Base-by-base conservation (phyloP, 2,888 invertebrate genomes). In the Hetaerina titia region DNA sequence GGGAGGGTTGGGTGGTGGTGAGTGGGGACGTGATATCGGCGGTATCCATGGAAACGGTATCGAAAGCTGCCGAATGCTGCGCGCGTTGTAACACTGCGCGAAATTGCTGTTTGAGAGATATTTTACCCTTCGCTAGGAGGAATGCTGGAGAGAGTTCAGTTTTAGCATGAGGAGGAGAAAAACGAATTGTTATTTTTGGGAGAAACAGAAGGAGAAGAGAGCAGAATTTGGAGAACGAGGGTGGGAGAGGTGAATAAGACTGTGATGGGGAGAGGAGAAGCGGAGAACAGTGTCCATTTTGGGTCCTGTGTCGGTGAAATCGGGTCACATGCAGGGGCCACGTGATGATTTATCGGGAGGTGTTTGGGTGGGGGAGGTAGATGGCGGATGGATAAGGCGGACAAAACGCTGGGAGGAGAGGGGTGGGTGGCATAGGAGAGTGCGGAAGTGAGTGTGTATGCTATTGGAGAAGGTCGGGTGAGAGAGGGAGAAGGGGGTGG, bases 41-140 rank as follows among this genome's bases (percentile, higher is more conserved):
- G 63, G 90, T 90, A 31, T 90, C 64, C 90, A 90, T 90, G 90
- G 22, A 19, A 45, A 63, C 90, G 90, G 31, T 22, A 64, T 64
- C 64, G 31, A 90, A 45, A 90, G 64, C 90, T 90, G 64, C 90
- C 31, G 90, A 63, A 90, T 63, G 63, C 60, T 60, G 25, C 90
- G 90, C 31, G 17, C 64, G 31, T 90, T 31, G 69, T 22, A 69
- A 45, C 45, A 4, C 69, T n/a, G 19, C 69, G 69, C 45, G 64
- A 63, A 64, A 90, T 63, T 90, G 90, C 57, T 89, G 58, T 89
- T 25, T 56, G 22, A 25, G n/a, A n/a, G 69, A 69, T 22, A 69
- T 69, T 69, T n/a, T 45, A 45, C 22, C 22, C 60, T 60, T 60
- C 60, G 13, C 60, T 17, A 60, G 60, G 60, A 60, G 5, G 17